phyloP scores from a whole-genome alignment of 2,113 vertebrate genomes.

The Cyprinodon tularosa region DNA sequence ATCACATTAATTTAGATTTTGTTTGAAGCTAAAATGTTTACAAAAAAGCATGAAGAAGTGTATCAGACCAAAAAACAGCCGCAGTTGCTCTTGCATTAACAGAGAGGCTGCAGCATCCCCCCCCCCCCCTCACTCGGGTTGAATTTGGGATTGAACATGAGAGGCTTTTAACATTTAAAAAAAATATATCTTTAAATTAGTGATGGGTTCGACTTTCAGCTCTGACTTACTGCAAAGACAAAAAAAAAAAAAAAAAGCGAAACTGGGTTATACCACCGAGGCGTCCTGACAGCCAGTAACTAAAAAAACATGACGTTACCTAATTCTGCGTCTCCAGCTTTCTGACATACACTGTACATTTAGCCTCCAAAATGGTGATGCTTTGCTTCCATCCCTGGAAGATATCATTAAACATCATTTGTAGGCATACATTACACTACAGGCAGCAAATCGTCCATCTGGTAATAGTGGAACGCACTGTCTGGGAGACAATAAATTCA shows the following conservation, averaged over 20 bases:
- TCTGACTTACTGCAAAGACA: neutral
- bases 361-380: conserved; percentile 60
- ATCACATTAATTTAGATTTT: too few relatives aligned
- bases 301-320: conserved; percentile 19
- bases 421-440: conserved; percentile 66
- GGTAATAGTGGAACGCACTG: conserved; percentile 52
- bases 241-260: conserved; percentile 7
- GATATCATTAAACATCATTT: conserved; percentile 74
- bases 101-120: neutral
- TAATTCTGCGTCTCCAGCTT: conserved; percentile 30
- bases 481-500: conserved; percentile 62
- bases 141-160: neutral
- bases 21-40: neutral
- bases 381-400: conserved; percentile 61
- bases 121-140: neutral
- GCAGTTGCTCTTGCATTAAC: neutral
- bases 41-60: neutral
- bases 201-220: neutral
- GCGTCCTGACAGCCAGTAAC: conserved; percentile 31
- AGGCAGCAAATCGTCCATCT: conserved; percentile 69
- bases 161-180: neutral
- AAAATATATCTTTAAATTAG: neutral
- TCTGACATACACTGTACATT: conserved; percentile 38
- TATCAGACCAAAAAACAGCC: neutral
- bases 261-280: conserved; percentile 2